Conservation (phyloP, 2,888 invertebrate species). For the Trissonchulus latispiculum region DNA sequence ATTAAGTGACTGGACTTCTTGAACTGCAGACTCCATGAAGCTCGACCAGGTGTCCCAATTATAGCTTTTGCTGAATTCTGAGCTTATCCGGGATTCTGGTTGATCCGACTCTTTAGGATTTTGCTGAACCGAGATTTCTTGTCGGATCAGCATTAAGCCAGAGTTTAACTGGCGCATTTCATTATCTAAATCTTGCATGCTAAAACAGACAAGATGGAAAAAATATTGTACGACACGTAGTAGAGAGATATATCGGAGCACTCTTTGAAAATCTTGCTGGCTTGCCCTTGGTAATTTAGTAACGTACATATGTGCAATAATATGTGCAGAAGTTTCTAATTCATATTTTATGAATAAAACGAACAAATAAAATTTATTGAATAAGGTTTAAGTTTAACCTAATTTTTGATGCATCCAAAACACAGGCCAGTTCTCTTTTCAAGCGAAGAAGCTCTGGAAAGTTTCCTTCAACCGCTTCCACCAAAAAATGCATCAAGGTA, state of each 20-base stretch:
- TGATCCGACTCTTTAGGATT: no score
- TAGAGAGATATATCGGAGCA: no score
- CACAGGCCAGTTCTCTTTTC: slow-evolving; percentile 34
- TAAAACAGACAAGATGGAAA: background rate
- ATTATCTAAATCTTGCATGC: background rate
- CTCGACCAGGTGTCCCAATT: background rate
- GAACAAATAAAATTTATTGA: no score
- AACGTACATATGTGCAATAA: no score
- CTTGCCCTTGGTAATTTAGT: no score
- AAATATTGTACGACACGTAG: no score
- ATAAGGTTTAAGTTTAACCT: slow-evolving; percentile 27
- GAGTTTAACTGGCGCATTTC: background rate
- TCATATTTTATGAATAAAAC: no score
- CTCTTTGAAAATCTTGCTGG: no score
- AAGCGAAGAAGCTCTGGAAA: slow-evolving; percentile 30
- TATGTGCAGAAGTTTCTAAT: no score
- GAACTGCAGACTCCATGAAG: background rate
- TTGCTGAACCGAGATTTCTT: no score
- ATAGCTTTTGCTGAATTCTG: background rate
- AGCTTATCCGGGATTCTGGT: no score
- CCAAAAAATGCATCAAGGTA: slow-evolving; percentile 37
- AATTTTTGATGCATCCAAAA: slow-evolving; percentile 37
- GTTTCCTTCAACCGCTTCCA: slow-evolving; percentile 24
- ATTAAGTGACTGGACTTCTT: background rate
- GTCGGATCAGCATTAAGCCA: background rate